phyloP scores from a whole-genome alignment of 2,888 invertebrate genomes.

The Oxystoma pomonae region DNA sequence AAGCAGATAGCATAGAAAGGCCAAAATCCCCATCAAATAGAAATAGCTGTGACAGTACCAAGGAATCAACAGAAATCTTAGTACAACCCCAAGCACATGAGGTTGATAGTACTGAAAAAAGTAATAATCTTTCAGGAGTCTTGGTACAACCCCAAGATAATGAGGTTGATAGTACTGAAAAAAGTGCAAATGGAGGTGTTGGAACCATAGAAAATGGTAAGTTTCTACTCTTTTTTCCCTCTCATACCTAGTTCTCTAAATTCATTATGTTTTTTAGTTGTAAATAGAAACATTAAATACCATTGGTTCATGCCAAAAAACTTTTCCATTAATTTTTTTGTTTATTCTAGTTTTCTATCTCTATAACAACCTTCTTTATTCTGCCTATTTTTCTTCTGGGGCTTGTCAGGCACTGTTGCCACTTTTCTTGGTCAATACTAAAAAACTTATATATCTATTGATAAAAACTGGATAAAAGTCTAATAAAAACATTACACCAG shows the following conservation, averaged over 20 bases:
- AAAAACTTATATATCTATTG: not conserved
- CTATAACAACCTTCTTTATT: not conserved
- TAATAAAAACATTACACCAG: not conserved
- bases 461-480: not conserved
- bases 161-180: no score
- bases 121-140: no score
- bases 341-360: not conserved
- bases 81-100: no score
- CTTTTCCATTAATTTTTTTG: no score
- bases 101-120: no score
- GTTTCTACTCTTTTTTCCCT: no score
- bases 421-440: not conserved
- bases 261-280: no score
- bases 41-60: not conserved
- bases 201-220: not conserved
- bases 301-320: not conserved
- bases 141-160: no score
- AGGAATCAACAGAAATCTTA: not conserved
- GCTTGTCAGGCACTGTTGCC: not conserved
- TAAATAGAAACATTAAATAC: no score
- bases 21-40: not conserved
- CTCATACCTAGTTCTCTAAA: no score
- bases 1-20: not conserved
- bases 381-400: not conserved
- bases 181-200: no score